Percentiles rank a stretch among this genome's conserved stretches.
phyloP scores from a whole-genome alignment of 2,888 invertebrate genomes.

The Rhagophthalmus giganteus region DNA sequence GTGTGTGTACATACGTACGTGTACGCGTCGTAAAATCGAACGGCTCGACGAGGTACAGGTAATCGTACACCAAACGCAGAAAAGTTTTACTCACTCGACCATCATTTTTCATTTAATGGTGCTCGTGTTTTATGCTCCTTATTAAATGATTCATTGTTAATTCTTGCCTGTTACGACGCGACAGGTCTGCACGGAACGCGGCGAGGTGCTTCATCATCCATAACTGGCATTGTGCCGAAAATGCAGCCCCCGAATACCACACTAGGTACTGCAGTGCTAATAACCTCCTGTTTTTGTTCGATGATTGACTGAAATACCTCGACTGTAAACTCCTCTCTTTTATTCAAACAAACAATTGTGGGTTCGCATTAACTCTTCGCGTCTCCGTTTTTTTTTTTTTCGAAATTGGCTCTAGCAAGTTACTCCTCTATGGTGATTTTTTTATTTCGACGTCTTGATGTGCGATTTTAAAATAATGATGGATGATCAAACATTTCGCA shows the following conservation, averaged over 20 bases:
- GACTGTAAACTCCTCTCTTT: slow-evolving; percentile 6
- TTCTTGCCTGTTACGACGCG: slow-evolving; percentile 28
- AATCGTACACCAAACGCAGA: no score
- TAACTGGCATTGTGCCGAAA: slow-evolving; percentile 36
- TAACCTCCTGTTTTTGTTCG: slow-evolving; percentile 33
- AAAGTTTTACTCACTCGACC: no score
- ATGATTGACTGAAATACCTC: slow-evolving; percentile 22
- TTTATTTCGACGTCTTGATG: no score
- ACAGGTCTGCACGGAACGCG: slow-evolving; percentile 33
- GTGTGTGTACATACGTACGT: no score
- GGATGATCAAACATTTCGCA: not conserved
- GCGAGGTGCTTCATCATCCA: slow-evolving; percentile 37
- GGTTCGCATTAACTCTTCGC: no score
- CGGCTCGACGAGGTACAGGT: no score
- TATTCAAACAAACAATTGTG: not conserved
- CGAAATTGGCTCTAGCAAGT: no score
- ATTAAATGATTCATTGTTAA: slow-evolving; percentile 39
- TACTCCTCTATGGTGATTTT: no score
- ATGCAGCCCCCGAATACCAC: slow-evolving; percentile 34
- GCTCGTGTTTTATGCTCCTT: slow-evolving; percentile 36
- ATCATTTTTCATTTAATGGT: slow-evolving; percentile 31
- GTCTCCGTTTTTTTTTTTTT: no score
- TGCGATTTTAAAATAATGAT: not conserved
- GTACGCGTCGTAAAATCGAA: no score
- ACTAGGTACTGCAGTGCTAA: slow-evolving; percentile 35